Evolutionary conservation across 2,888 invertebrate species (phyloP).

Genomic region (Lordiphosa andalusiaca): DNA sequence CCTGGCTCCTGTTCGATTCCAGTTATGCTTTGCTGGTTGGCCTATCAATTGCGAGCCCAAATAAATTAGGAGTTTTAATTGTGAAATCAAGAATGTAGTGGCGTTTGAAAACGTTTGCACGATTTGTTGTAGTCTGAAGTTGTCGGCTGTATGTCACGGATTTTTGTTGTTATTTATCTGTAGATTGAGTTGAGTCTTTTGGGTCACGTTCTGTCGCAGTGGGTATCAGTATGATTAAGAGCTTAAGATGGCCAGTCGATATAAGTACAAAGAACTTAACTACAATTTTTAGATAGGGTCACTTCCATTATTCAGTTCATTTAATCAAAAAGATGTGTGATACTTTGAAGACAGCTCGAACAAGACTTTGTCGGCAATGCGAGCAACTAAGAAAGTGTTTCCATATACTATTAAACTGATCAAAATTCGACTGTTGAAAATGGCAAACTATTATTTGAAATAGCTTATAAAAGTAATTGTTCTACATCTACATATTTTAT

Average conservation of each 20-base stretch:
- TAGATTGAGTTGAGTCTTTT: slow-evolving; percentile 29
- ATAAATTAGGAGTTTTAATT: slow-evolving; percentile 15
- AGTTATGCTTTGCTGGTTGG: slow-evolving; percentile 1
- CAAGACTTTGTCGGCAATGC: too few species aligned
- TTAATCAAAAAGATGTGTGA: too few species aligned
- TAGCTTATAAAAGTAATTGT: too few species aligned
- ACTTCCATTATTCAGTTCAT: too few species aligned
- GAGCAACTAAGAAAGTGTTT: too few species aligned
- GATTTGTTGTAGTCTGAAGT: slow-evolving; percentile 4
- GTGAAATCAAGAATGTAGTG: slow-evolving; percentile 41
- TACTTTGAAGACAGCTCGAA: too few species aligned
- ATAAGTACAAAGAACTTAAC: neutral
- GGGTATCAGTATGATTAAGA: slow-evolving; percentile 11
- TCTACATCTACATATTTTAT: too few species aligned
- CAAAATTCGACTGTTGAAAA: too few species aligned
- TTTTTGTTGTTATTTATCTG: slow-evolving; percentile 35
- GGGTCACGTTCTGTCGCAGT: slow-evolving; percentile 54
- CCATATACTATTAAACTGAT: too few species aligned
- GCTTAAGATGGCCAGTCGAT: neutral
- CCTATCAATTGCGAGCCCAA: slow-evolving; percentile 10
- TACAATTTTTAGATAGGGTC: neutral
- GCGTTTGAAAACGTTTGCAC: slow-evolving; percentile 20
- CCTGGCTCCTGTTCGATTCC: slow-evolving; percentile 6
- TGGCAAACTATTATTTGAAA: too few species aligned
- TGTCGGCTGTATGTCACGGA: slow-evolving; percentile 53